Base-by-base conservation (phyloP, 2,113 vertebrate species). In the Myotis davidii region DNA sequence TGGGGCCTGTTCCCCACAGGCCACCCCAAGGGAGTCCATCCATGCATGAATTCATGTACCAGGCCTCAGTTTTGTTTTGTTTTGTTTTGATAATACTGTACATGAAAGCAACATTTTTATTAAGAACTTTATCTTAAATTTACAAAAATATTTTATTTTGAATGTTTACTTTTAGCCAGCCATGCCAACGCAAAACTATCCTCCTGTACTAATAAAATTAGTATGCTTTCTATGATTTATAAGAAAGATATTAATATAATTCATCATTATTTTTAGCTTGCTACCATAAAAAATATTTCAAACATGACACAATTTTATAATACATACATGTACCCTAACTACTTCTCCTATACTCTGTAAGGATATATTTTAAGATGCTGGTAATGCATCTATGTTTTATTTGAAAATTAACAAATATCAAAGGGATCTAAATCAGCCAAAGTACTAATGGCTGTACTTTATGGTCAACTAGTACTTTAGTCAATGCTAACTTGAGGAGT, bases 341-440 rank as follows among this genome's bases (percentile, higher is more conserved):
- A 77, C 9, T 82, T 83, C 69, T 79, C 27, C 23, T 77, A 25
- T 14, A 34, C 11, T 16, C n/a, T 69, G 5, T 48, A 59, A 54
- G 52, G n/a, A 74, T 52, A 25, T 21, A 9, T 14, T 85, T 92
- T 52, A 48, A 84, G 42, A 88, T 32, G 4, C 12, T 91, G 52
- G 23, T 48, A 73, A 86, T 93, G 3, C 27, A 17, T 3, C 37
- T 85, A 18, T 45, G 16, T 73, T 88, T 85, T 83, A 67, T 77
- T 67, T 93, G 83, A 94, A 91, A 95, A 78, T 84, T 77, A 92
- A 42, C 32, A 74, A 59, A 86, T 17, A 88, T 54, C 32, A 84
- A 94, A 85, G 34, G 4, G 48, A 87, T 90, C 16, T 70, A 48
- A n/a, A n/a, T 48, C 6, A 78, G 18, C 3, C 9, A 45, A 96